Evolutionary conservation across 2,888 invertebrate genomes (phyloP).

Genomic region (Coelopa pilipes): DNA sequence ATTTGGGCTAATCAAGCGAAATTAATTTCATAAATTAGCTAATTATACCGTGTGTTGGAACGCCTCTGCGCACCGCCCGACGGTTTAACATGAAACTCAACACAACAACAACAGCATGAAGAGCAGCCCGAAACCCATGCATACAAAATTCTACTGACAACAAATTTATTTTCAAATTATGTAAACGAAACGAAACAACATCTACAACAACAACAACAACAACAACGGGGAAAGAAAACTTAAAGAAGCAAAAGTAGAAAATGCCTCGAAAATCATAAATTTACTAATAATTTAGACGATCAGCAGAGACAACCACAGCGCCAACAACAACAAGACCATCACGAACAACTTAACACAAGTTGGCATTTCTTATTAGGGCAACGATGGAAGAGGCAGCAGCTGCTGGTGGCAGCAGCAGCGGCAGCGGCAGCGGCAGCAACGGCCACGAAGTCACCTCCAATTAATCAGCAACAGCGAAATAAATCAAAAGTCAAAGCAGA

Average conservation of each 20-base stretch:
- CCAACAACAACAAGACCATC: too few species aligned
- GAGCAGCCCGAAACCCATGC: neutral
- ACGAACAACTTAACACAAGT: too few species aligned
- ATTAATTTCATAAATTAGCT: conserved; percentile 40
- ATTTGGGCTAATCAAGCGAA: conserved; percentile 42
- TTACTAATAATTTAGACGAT: conserved; percentile 11
- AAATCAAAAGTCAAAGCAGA: conserved; percentile 36
- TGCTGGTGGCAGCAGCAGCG: neutral
- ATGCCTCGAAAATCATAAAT: conserved; percentile 19
- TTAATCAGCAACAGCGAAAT: conserved; percentile 36
- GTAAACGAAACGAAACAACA: conserved; percentile 8
- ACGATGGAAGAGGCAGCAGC: neutral
- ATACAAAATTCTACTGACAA: conserved; percentile 19
- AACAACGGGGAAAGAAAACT: conserved; percentile 7
- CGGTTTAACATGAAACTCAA: too few species aligned
- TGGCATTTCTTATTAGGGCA: too few species aligned
- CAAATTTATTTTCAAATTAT: conserved; percentile 21
- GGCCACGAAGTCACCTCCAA: conserved; percentile 30
- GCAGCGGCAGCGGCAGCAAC: neutral
- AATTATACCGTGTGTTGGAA: conserved; percentile 30
- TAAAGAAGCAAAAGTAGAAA: too few species aligned
- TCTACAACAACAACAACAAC: neutral
- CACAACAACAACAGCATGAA: neutral
- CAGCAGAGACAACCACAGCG: neutral
- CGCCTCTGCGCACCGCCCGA: conserved; percentile 12